Percentiles rank a stretch among this genome's conserved stretches.
Evolutionary conservation across 2,113 vertebrate genomes (phyloP).

Genomic region (Chamaetylas fuelleborni): DNA sequence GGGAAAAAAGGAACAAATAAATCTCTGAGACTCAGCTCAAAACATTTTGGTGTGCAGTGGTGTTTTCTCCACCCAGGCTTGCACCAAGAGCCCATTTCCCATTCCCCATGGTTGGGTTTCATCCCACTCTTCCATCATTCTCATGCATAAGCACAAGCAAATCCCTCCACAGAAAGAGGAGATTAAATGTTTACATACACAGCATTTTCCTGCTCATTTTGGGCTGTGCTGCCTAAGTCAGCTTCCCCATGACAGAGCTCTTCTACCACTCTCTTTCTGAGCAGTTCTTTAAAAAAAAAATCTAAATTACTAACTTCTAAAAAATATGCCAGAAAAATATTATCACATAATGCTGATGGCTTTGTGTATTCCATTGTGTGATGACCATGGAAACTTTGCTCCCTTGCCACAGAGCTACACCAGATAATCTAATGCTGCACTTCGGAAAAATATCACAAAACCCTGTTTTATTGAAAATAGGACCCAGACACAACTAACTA

Average conservation of each 20-base stretch:
- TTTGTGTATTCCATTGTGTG: background rate
- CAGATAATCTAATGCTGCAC: background rate
- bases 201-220: background rate
- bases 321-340: background rate
- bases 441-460: background rate
- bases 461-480: background rate
- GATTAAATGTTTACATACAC: slow-evolving; percentile 5
- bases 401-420: background rate
- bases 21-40: background rate
- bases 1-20: background rate
- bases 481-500: background rate
- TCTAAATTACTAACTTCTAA: slow-evolving; percentile 18
- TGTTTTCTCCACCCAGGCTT: background rate
- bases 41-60: background rate
- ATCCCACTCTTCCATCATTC: background rate
- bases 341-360: background rate
- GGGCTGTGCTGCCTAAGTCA: background rate
- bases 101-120: background rate
- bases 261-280: background rate
- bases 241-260: background rate
- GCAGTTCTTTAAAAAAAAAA: slow-evolving; percentile 24
- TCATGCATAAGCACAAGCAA: background rate
- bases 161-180: background rate
- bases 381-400: slow-evolving; percentile 29
- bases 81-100: background rate